Evolutionary conservation across 1,140 invertebrate species (phyloP).

Genomic region (Xylocopa sonorina): DNA sequence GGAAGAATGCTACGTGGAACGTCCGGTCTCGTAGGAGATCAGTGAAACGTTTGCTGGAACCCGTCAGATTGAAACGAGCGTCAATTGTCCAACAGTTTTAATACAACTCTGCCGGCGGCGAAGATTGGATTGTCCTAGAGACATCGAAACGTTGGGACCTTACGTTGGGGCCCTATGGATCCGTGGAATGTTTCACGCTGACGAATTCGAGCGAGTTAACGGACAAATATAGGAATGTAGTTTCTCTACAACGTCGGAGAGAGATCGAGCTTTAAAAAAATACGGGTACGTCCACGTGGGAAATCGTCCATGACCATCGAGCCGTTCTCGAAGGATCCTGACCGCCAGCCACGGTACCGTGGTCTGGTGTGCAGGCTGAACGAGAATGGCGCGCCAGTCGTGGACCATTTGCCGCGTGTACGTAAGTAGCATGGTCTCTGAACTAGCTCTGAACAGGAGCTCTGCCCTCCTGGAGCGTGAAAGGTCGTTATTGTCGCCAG

Average conservation of each 20-base stretch:
- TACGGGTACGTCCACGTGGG: background rate
- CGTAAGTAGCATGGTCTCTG: slow-evolving; percentile 33
- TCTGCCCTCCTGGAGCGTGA: slow-evolving; percentile 5
- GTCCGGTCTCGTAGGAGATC: slow-evolving; percentile 14
- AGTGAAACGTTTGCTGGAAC: background rate
- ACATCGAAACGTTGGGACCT: too few relatives aligned
- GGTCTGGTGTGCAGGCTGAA: too few relatives aligned
- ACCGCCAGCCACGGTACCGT: too few relatives aligned
- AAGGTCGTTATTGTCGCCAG: slow-evolving; percentile 53
- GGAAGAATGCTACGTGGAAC: slow-evolving; percentile 12
- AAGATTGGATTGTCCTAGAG: background rate
- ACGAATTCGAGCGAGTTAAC: background rate
- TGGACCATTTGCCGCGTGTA: background rate
- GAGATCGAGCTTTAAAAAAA: slow-evolving; percentile 24
- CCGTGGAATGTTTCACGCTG: background rate
- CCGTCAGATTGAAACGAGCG: background rate
- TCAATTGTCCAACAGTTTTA: too few relatives aligned
- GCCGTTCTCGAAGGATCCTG: too few relatives aligned
- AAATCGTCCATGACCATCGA: background rate
- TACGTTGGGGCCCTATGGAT: too few relatives aligned
- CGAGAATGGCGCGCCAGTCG: background rate
- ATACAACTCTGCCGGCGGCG: too few relatives aligned
- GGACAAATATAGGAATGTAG: background rate
- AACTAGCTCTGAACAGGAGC: slow-evolving; percentile 16
- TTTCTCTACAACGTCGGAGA: background rate